Evolutionary conservation across 1,140 invertebrate species (phyloP), one percentile per base, ranked within the genome.

Genomic region (Ephestia elutella): DNA sequence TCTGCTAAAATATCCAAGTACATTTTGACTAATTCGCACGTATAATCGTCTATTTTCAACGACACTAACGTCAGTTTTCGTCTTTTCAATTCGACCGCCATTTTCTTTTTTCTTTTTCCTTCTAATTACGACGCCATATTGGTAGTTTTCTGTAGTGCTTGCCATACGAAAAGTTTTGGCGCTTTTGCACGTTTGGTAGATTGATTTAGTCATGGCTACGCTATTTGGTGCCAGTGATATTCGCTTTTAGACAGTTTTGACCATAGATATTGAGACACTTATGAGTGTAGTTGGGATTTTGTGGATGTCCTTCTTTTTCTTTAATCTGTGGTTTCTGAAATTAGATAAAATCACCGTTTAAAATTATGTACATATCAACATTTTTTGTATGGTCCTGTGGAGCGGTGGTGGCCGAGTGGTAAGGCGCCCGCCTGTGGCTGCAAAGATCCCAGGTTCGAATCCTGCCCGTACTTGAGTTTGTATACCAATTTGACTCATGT

Each of bases 141-240:
- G 25, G 13, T 55, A 61, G 4, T 15, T 53, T 15, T 76, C 73
- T n/a, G 56, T 73, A 85, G 65, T 86, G 75, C n/a, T 72, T 80
- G 68, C 56, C 79, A 64, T 59, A 86, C 71, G 75, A 78, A n/a
- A 86, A 57, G 61, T 63, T 55, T 67, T 73, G 5, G 82, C 57
- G 49, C 75, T 80, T 66, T 74, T 81, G 57, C 78, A 77, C 4
- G 65, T 63, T 44, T 70, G 63, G 35, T 70, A 75, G 49, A 78
- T 79, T 49, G 74, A 51, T 68, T 86, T 88, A 5, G 76, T 73
- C n/a, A 86, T 57, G 49, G 80, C 75, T 57, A 71, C 62, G 67
- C 80, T 84, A 70, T 88, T 88, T 0, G 75, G 70, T 0, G n/a
- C 68, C 83, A 0, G 82, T 66, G 8, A 86, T 80, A 54, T 84